phyloP scores from a whole-genome alignment of 2,113 vertebrate species.

The Pygoscelis adeliae region DNA sequence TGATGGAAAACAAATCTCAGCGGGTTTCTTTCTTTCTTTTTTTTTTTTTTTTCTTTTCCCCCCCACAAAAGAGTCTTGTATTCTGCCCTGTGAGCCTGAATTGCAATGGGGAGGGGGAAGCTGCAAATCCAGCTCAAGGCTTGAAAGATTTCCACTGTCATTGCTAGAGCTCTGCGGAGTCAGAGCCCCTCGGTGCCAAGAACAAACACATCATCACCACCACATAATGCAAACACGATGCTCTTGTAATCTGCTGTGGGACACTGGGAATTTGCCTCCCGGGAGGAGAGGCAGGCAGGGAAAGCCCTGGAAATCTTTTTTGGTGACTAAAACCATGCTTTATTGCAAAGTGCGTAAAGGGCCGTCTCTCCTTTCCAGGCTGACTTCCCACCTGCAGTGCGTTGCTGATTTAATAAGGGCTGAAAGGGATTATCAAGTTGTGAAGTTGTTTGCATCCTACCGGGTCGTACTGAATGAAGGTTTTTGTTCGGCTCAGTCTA shows the following conservation, averaged over 20 bases:
- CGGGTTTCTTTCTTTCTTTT: background rate
- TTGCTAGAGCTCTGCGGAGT: background rate
- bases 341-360: background rate
- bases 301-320: constrained; percentile 43
- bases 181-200: constrained; percentile 43
- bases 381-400: constrained; percentile 69
- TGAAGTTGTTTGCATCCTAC: constrained; percentile 67
- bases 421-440: constrained; percentile 77
- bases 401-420: constrained; percentile 73
- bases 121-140: constrained; percentile 26
- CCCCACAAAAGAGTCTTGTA: constrained; percentile 25
- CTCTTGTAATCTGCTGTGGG: constrained; percentile 6
- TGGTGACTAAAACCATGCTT: constrained; percentile 29
- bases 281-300: background rate
- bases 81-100: background rate
- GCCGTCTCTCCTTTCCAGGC: constrained; percentile 24
- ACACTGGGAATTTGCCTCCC: constrained; percentile 34
- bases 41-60: too few relatives aligned
- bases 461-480: constrained; percentile 65
- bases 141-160: constrained; percentile 63
- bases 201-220: constrained; percentile 49
- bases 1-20: constrained; percentile 49
- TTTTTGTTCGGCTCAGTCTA: constrained; percentile 57
- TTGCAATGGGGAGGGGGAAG: background rate
- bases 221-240: constrained; percentile 40